Evolutionary conservation across 2,797 vertebrate genomes (phyloP), one percentile per base, ranked within the genome.

Genomic region (Novumbra hubbsi): DNA sequence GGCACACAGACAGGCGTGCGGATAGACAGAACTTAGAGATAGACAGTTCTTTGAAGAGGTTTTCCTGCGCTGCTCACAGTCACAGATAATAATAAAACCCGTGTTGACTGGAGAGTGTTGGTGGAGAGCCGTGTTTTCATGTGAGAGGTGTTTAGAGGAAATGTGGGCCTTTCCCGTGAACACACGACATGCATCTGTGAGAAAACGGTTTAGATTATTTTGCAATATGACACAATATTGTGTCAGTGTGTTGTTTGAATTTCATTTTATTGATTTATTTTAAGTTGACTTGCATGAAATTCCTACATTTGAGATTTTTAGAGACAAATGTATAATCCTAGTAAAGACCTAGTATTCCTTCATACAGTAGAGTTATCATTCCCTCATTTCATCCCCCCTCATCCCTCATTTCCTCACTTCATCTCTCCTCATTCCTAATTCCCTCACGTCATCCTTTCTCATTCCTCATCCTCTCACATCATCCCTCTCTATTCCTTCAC

Each of bases 41-140:
- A 73, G 75, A 86, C 81, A 76, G 75, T 24, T 64, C 70, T 78
- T 38, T 74, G 74, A 76, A 77, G 74, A 83, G 81, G 84, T 84
- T 88, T 88, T 85, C 82, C 81, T 52, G 7, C n/a, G 32, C 75
- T 71, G 50, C 17, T 1, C 50, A 73, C 45, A 68, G 45, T 63
- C 62, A 45, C 76, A 80, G 76, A 78, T 83, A 71, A 80, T 66
- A 28, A 76, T 76, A 84, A 41, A 27, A 73, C 70, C 28, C 77
- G 57, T 6, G 62, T 12, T 87, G 74, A 83, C 79, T 66, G 80
- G 62, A 82, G 76, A 86, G 17, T 86, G 84, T 45, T 45, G 12
- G 9, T 45, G 41, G 41, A 9, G 12, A 2, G 41, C 14, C 73
- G 49, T 87, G 85, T 81, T 38, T 5, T 19, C 9, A 27, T 63